These are phyloP conservation scores for Rynchops niger DNA, from an alignment of 2,113 vertebrate species.

Conservation along the genomic window DNA sequence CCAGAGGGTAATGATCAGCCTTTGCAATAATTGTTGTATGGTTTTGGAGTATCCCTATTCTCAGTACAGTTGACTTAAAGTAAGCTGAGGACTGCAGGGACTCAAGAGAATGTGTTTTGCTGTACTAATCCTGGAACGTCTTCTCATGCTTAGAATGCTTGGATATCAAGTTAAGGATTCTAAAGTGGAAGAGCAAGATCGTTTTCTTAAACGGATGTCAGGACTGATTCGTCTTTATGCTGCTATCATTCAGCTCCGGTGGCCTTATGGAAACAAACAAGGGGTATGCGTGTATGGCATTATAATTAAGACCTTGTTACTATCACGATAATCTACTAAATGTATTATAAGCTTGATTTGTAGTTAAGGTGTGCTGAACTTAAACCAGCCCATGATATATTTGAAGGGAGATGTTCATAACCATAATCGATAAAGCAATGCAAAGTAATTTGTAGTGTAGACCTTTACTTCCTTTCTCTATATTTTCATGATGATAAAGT, in stretches of 20 bases:
- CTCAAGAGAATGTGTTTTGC: background rate
- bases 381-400: background rate
- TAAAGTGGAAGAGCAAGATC: constrained; percentile 87
- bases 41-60: background rate
- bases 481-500: background rate
- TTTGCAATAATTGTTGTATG: background rate
- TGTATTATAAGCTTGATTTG: background rate
- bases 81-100: background rate
- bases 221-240: constrained; percentile 97
- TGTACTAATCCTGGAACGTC: background rate
- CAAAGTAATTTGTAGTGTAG: background rate
- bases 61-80: background rate
- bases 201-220: constrained; percentile 95
- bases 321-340: background rate
- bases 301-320: background rate
- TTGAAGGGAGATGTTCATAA: background rate
- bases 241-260: constrained; percentile 87
- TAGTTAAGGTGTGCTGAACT: background rate
- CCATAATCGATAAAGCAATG: background rate
- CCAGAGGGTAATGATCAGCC: background rate
- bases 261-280: constrained; percentile 85
- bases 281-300: constrained; percentile 67
- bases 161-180: constrained; percentile 88
- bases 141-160: constrained; percentile 76
- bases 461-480: background rate